These are phyloP conservation scores for Neogale vison DNA, from an alignment of 2,113 vertebrate species.

Conservation along the genomic window DNA sequence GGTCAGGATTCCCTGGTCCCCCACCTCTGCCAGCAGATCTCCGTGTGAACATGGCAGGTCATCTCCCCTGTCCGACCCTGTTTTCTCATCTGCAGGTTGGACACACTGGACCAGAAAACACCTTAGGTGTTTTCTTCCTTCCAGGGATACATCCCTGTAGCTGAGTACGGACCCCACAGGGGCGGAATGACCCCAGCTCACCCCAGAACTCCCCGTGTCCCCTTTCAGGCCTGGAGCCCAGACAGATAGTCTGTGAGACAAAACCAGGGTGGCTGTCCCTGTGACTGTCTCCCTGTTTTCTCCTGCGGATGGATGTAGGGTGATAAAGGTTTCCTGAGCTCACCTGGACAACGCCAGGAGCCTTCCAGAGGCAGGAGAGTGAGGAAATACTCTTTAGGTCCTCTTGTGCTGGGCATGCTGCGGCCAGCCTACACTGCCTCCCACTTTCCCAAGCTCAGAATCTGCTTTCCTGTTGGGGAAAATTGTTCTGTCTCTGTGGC, in stretches of 20 bases:
- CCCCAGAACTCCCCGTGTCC: background rate
- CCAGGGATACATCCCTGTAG: background rate
- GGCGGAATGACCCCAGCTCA: background rate
- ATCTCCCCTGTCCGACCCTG: background rate
- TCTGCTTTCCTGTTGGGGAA: conserved; percentile 37
- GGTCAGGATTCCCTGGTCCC: background rate
- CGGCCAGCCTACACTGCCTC: conserved; percentile 4
- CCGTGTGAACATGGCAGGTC: background rate
- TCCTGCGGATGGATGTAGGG: background rate
- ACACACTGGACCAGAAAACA: background rate
- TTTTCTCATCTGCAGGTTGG: background rate
- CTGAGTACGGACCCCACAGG: background rate
- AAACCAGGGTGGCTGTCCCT: background rate
- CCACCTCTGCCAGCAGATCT: background rate
- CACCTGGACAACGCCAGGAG: background rate
- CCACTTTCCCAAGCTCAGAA: conserved; percentile 27
- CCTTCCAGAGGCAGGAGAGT: background rate
- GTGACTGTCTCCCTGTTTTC: background rate
- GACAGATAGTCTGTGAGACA: background rate
- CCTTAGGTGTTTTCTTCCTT: background rate
- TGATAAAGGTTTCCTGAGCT: background rate
- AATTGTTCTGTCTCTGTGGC: background rate
- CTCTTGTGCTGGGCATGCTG: background rate
- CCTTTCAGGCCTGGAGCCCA: background rate
- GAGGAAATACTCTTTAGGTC: background rate